A percentile compares a stretch with the other conserved stretches of the same genome.
phyloP scores from a whole-genome alignment of 2,797 vertebrate species.

The Benthosema pterotum region DNA sequence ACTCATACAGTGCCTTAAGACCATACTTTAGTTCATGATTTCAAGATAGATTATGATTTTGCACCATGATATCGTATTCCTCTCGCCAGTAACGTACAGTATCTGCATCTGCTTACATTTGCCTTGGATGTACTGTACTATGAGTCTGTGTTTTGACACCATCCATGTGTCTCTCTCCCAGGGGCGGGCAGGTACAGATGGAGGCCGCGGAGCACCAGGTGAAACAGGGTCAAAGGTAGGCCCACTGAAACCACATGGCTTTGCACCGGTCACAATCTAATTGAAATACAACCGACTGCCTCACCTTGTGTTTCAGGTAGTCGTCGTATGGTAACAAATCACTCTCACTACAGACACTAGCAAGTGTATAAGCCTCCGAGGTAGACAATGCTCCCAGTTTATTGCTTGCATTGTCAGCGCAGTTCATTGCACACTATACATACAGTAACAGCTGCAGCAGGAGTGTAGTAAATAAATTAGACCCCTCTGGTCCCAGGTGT shows the following conservation, averaged over 20 bases:
- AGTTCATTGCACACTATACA: constrained; percentile 59
- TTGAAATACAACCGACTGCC: constrained; percentile 1
- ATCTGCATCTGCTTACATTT: constrained; percentile 13
- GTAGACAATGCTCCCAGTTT: constrained; percentile 45
- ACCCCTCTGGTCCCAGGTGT: constrained; percentile 57
- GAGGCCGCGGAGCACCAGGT: constrained; percentile 88
- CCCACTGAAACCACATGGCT: constrained; percentile 12
- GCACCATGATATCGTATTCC: not conserved
- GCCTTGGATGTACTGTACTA: constrained; percentile 16
- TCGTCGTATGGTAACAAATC: constrained; percentile 41
- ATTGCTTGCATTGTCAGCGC: constrained; percentile 65
- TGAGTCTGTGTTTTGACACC: constrained; percentile 18
- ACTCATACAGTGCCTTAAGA: too few species aligned
- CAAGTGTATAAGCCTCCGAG: constrained; percentile 52
- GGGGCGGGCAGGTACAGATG: constrained; percentile 87
- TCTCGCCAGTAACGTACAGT: constrained; percentile 11
- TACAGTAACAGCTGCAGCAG: constrained; percentile 69
- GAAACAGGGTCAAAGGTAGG: constrained; percentile 88
- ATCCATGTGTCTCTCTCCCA: constrained; percentile 53
- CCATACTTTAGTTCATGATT: not conserved
- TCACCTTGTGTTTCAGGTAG: constrained; percentile 12
- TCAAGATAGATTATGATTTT: constrained; percentile 11
- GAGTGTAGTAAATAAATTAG: constrained; percentile 70
- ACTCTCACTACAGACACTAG: constrained; percentile 46
- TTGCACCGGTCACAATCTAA: constrained; percentile 38